Evolutionary conservation across 1,140 invertebrate species (phyloP).

Genomic region (Aphidius gifuensis): DNA sequence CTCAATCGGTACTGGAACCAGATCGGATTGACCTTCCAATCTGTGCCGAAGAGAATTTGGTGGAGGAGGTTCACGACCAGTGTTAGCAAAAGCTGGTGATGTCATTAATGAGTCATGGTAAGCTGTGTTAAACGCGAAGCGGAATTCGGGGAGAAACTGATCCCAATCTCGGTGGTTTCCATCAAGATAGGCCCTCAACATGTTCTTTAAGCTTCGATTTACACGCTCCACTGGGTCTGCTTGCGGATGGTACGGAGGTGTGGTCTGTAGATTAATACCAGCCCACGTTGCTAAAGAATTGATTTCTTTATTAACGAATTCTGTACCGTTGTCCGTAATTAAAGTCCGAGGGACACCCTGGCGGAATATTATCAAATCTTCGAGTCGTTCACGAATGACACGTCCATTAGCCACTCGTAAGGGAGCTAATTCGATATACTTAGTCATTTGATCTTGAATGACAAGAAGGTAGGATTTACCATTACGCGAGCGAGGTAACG

Average conservation of each 20-base stretch:
- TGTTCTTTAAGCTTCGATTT: slow-evolving; percentile 45
- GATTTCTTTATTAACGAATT: slow-evolving; percentile 36
- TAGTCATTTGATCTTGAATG: slow-evolving; percentile 2
- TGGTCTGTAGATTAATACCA: slow-evolving; percentile 32
- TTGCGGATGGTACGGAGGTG: too few relatives aligned
- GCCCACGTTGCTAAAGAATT: background rate
- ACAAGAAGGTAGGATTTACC: slow-evolving; percentile 5
- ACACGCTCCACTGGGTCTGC: too few relatives aligned
- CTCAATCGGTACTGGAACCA: background rate
- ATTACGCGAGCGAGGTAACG: background rate
- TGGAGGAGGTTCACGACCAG: slow-evolving; percentile 25
- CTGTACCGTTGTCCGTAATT: slow-evolving; percentile 23
- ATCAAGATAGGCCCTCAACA: slow-evolving; percentile 38
- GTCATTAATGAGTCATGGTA: slow-evolving; percentile 28
- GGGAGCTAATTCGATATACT: background rate
- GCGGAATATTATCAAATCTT: background rate
- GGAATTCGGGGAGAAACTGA: slow-evolving; percentile 32
- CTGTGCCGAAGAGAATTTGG: background rate
- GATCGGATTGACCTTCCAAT: background rate
- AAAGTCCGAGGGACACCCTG: slow-evolving; percentile 15
- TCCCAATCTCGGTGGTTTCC: slow-evolving; percentile 47
- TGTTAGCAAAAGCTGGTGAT: slow-evolving; percentile 46
- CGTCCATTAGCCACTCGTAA: background rate
- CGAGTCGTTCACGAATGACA: background rate
- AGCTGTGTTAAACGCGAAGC: slow-evolving; percentile 47